Conservation (phyloP, 2,113 vertebrate genomes). For the Ctenodactylus gundi region DNA sequence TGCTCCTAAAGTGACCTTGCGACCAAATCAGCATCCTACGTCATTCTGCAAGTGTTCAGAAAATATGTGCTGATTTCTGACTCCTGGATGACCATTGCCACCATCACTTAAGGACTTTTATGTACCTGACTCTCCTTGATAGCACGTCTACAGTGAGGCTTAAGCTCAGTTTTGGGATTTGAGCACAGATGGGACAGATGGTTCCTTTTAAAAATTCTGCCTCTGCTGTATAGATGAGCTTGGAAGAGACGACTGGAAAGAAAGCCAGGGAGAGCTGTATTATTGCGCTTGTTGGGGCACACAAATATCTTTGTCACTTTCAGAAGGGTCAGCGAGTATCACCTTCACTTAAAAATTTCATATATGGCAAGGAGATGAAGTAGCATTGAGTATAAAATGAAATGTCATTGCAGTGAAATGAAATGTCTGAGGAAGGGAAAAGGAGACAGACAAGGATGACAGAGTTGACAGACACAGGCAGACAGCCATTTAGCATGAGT, state of each 20-base stretch:
- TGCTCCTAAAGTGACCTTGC: background rate
- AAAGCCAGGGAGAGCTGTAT: background rate
- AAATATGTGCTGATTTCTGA: background rate
- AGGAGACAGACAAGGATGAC: constrained; percentile 39
- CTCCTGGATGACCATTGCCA: background rate
- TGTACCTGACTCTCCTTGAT: background rate
- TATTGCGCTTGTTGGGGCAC: background rate
- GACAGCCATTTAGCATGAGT: constrained; percentile 70
- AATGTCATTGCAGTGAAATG: constrained; percentile 68
- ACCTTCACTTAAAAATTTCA: constrained; percentile 47
- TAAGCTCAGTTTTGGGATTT: background rate
- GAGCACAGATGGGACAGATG: background rate
- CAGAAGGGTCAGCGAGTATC: constrained; percentile 38
- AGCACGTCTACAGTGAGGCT: background rate
- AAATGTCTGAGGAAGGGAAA: constrained; percentile 46
- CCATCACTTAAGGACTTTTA: background rate
- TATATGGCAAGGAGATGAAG: constrained; percentile 51
- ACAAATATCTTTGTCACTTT: constrained; percentile 50
- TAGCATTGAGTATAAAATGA: constrained; percentile 68
- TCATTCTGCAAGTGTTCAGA: background rate
- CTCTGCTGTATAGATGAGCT: background rate
- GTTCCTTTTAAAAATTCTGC: background rate
- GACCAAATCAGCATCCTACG: background rate
- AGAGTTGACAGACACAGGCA: constrained; percentile 45
- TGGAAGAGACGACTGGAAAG: background rate